phyloP scores from a whole-genome alignment of 2,797 vertebrate species.

The Menidia menidia region DNA sequence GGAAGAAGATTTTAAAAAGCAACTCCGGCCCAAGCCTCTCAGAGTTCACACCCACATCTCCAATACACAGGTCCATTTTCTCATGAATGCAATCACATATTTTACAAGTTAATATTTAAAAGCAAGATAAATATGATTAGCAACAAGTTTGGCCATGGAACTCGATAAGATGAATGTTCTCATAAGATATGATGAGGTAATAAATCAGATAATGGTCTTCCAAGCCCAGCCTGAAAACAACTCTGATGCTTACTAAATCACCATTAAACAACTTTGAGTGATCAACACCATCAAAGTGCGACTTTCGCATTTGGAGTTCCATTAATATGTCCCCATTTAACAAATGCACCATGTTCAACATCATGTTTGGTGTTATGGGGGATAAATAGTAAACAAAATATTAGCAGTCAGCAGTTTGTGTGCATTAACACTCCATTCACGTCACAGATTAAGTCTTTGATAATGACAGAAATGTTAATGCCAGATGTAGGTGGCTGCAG shows the following conservation, averaged over 20 bases:
- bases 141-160: neutral
- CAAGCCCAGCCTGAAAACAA: constrained; percentile 14
- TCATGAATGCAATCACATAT: neutral
- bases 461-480: neutral
- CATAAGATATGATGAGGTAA: neutral
- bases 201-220: neutral
- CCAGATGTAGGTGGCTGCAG: no score
- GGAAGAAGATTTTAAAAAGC: neutral
- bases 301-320: neutral
- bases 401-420: neutral
- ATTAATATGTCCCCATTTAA: constrained; percentile 17
- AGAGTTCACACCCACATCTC: neutral
- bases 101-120: neutral
- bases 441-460: neutral
- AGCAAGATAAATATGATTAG: neutral
- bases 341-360: constrained; percentile 5
- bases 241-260: constrained; percentile 1
- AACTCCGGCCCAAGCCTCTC: neutral
- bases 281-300: neutral
- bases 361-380: neutral
- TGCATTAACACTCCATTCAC: neutral
- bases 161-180: neutral
- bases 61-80: neutral
- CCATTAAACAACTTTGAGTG: constrained; percentile 1
- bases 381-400: constrained; percentile 19